These are phyloP conservation scores for Tauraco erythrolophus DNA, from an alignment of 2,113 vertebrate genomes.

Conservation along the genomic window DNA sequence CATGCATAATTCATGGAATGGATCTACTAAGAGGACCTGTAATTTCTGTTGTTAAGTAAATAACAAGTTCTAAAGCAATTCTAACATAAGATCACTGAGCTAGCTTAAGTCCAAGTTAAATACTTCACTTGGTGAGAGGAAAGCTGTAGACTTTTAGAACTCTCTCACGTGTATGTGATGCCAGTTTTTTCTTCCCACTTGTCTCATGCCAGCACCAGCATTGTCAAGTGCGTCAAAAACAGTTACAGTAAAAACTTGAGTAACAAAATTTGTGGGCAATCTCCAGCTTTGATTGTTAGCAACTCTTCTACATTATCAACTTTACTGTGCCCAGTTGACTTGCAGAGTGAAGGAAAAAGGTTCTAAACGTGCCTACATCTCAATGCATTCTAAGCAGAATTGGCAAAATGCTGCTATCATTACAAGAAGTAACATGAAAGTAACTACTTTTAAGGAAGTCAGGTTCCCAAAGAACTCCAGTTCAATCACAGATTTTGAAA, in stretches of 20 bases:
- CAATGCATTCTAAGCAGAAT: neutral
- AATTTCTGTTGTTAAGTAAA: slow-evolving; percentile 25
- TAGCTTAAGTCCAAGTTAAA: neutral
- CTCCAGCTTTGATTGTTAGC: neutral
- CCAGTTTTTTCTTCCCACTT: neutral
- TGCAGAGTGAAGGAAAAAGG: neutral
- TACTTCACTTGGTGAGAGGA: neutral
- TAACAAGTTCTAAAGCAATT: slow-evolving; percentile 12
- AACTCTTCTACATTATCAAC: neutral
- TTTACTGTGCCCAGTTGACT: neutral
- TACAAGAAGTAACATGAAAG: neutral
- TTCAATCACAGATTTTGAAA: neutral
- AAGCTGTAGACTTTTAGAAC: neutral
- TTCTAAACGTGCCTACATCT: neutral
- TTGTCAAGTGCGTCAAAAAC: neutral
- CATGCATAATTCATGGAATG: neutral
- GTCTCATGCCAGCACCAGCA: neutral
- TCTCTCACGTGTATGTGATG: neutral
- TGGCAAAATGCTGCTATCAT: neutral
- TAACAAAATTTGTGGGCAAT: neutral
- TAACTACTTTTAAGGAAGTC: neutral
- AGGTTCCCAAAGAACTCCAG: neutral
- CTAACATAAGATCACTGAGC: neutral
- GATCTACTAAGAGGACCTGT: neutral
- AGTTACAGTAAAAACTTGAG: neutral